A percentile compares a stretch with the other conserved stretches of the same genome.
These are phyloP conservation scores for Otus sunia DNA, from an alignment of 2,113 vertebrate species.

Conservation along the genomic window DNA sequence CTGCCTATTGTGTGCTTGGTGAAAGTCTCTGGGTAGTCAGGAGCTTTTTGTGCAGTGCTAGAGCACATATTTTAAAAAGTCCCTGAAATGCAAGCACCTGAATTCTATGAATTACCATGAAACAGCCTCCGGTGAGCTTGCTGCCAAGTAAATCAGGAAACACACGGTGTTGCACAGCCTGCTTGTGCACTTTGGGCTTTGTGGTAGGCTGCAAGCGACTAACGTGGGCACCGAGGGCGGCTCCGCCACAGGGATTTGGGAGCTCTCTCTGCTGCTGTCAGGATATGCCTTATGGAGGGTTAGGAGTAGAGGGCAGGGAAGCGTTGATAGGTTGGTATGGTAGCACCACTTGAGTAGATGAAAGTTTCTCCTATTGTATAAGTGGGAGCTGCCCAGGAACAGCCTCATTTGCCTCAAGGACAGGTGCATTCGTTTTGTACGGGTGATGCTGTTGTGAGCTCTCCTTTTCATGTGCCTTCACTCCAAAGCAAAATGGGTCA, in stretches of 20 bases:
- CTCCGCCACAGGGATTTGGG: not conserved
- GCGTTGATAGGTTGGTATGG: not conserved
- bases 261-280: not conserved
- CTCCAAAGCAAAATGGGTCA: not conserved
- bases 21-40: fast-evolving
- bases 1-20: not conserved
- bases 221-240: fast-evolving
- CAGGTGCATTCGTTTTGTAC: not conserved
- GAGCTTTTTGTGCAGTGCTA: not conserved
- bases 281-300: fast-evolving
- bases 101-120: not conserved
- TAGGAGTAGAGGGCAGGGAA: not conserved
- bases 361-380: not conserved
- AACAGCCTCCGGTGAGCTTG: not conserved
- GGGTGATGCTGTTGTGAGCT: not conserved
- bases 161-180: fast-evolving
- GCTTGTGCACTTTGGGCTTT: not conserved
- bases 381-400: not conserved
- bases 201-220: not conserved
- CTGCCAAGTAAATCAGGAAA: not conserved
- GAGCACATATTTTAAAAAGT: not conserved
- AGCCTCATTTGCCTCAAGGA: not conserved
- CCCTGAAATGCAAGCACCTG: not conserved
- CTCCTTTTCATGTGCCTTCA: not conserved
- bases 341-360: not conserved